Conservation (phyloP, 1,140 invertebrate species). For the Aphaenogaster rudis region DNA sequence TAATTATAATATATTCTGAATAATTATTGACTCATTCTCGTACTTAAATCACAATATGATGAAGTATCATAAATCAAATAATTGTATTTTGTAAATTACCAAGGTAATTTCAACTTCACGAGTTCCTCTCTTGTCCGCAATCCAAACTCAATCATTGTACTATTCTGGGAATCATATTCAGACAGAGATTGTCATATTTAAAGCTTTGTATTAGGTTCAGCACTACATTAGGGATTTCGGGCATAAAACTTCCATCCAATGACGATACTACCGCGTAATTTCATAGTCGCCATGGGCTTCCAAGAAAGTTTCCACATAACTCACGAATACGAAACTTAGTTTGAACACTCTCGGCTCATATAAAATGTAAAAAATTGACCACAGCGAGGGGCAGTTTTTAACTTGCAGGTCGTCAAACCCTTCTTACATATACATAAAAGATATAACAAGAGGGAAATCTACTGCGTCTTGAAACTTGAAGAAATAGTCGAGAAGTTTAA, state of each 20-base stretch:
- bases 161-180: constrained; percentile 9
- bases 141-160: constrained; percentile 23
- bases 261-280: constrained; percentile 23
- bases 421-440: constrained; percentile 10
- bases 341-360: constrained; percentile 5
- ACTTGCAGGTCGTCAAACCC: background rate
- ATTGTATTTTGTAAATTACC: constrained; percentile 10
- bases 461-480: background rate
- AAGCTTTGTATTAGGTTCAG: constrained; percentile 21
- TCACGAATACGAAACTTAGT: constrained; percentile 38
- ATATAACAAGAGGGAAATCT: constrained; percentile 1
- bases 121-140: background rate
- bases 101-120: constrained; percentile 7
- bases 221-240: background rate
- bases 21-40: background rate
- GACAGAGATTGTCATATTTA: constrained; percentile 31
- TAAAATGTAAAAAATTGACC: constrained; percentile 45
- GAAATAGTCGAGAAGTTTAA: constrained; percentile 6
- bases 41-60: background rate
- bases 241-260: constrained; percentile 37
- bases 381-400: constrained; percentile 14
- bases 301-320: constrained; percentile 34
- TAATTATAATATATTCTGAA: too few relatives aligned
- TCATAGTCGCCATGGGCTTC: background rate
- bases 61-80: background rate